Evolutionary conservation across 2,797 vertebrate species (phyloP), one percentile per base, ranked within the genome.

Genomic region (Pitangus sulphuratus): DNA sequence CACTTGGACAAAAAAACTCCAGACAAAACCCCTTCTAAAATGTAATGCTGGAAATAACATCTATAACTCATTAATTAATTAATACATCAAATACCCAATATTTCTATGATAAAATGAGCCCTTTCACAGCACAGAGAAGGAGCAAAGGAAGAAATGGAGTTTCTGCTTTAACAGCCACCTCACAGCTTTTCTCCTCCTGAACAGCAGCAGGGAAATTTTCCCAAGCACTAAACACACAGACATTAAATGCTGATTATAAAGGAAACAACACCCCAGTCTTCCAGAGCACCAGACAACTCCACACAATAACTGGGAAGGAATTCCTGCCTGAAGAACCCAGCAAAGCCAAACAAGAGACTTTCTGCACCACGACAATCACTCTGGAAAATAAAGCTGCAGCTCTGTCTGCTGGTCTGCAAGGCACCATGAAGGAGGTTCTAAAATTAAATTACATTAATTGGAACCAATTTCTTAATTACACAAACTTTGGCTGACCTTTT

Each of bases 381-480:
- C 35, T 37, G 48, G 58, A 35, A 80, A 84, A 48, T 8, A 48
- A 62, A 79, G 40, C 48, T 53, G 17, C 40, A 56, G 61, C 66
- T 87, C 84, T 26, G 71, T 6, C 65, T 88, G 83, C 77, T 72
- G 70, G 19, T 61, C 77, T 76, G 50, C 50, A 61, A 94, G 74
- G 30, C 91, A 69, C 28, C 2, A 18, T 0, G 44, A 82, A 87
- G 26, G 51, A 74, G 77, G 56, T 45, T 76, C 81, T 87, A 90
- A 88, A 95, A 93, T 77, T 28, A 87, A 91, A 94, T 89, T 56
- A 68, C 72, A 90, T 93, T 95, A 93, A 95, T 69, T 87, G 84
- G 89, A 96, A 93, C 84, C 78, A 70, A 94, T 92, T 84, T 87
- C 68, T 83, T 93, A 95, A 96, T 95, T 93, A 94, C 30, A 91